Evolutionary conservation across 2,797 vertebrate genomes (phyloP).

Genomic region (Orestias chungarensis): DNA sequence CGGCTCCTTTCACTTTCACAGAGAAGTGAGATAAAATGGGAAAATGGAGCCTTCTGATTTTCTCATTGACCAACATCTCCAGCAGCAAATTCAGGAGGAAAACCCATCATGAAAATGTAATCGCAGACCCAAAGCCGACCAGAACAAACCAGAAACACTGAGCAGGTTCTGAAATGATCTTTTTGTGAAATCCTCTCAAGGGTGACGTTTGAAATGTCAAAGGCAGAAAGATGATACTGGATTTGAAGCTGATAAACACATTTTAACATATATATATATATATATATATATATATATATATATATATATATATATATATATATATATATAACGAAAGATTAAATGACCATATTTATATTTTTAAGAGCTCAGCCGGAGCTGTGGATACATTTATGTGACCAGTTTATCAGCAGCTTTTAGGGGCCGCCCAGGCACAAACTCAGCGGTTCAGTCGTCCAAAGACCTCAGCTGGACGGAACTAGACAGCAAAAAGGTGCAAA

Average conservation of each 20-base stretch:
- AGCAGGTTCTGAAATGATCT: constrained; percentile 54
- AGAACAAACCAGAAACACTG: constrained; percentile 57
- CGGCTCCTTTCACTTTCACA: constrained; percentile 48
- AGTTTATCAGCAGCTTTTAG: constrained; percentile 36
- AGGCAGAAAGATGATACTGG: constrained; percentile 46
- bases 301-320: no score
- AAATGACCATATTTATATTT: constrained; percentile 34
- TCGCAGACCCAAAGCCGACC: constrained; percentile 61
- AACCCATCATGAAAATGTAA: constrained; percentile 61
- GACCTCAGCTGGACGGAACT: constrained; percentile 45
- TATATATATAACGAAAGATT: constrained; percentile 26
- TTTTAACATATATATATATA: no score
- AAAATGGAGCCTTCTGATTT: not conserved
- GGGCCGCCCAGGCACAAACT: constrained; percentile 29
- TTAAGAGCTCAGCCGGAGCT: constrained; percentile 21
- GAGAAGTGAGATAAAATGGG: not conserved
- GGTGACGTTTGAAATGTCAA: constrained; percentile 71
- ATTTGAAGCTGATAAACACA: constrained; percentile 48
- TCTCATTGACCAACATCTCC: not conserved
- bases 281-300: no score
- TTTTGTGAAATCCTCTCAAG: constrained; percentile 55
- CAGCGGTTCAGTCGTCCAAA: constrained; percentile 43
- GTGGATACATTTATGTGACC: constrained; percentile 35
- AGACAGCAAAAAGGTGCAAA: constrained; percentile 29
- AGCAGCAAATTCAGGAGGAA: constrained; percentile 48